Base-by-base conservation (phyloP, 2,113 vertebrate species). In the Ictalurus furcatus region DNA sequence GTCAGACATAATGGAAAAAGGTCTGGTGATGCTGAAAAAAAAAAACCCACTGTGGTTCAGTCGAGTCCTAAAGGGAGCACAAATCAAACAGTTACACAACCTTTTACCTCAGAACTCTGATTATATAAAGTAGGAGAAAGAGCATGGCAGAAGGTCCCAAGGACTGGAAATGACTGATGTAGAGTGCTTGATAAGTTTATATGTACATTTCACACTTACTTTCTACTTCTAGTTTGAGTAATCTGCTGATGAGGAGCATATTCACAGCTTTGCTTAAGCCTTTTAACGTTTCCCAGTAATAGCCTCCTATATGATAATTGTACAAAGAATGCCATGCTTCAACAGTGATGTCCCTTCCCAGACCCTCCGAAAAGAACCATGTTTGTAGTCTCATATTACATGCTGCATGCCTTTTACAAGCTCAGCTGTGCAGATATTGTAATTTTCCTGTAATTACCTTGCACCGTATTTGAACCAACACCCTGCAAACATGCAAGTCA, bases 401-500 rank as follows among this genome's bases (percentile, higher is more conserved):
- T 88, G 92, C 69, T 65, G 48, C 63, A 87, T 87, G 86, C 87
- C 89, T 76, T 87, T 91, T 88, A 90, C 76, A 74, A 88, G 90
- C 91, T 90, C 69, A 67, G 88, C 78, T 19, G 90, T 73, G 80
- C 92, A 93, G 91, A 93, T 88, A 23, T 88, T 59, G 92, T 92
- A 90, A 88, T 90, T 90, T 91, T 48, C 90, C 61, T 90, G 63
- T 78, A 84, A 91, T 92, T 91, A 91, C 92, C 83, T 89, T 74
- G 85, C 61, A 61, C 65, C 76, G 61, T 65, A 78, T 86, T 87
- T 91, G 89, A 85, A 90, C 91, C 87, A 23, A 52, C n/a, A 63
- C 89, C 90, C 90, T 91, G 3, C 88, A 85, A 87, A 81, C 85
- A 89, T 52, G 88, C 85, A 89, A 85, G 91, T 5, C 67, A 74